phyloP scores from a whole-genome alignment of 2,797 vertebrate genomes.

The Simalia tracyae region DNA sequence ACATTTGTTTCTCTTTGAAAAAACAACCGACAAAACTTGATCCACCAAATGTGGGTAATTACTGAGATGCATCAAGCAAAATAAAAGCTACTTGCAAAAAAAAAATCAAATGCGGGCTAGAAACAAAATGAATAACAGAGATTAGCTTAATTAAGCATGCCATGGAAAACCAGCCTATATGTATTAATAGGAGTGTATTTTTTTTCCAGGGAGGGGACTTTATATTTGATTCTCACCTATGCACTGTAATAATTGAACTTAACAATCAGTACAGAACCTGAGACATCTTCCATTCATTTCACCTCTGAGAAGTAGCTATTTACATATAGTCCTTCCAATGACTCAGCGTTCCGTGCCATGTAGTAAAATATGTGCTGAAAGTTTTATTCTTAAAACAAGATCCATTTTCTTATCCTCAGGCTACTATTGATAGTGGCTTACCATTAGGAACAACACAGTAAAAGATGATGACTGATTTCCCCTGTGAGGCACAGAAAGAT shows the following conservation, averaged over 20 bases:
- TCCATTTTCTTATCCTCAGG: constrained; percentile 13
- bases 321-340: neutral
- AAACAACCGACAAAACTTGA: neutral
- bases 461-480: constrained; percentile 11
- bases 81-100: neutral
- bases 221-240: neutral
- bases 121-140: neutral
- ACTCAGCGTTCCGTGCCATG: constrained; percentile 4
- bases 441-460: constrained; percentile 19
- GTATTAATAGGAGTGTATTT: neutral
- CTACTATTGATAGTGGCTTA: constrained; percentile 10
- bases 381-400: constrained; percentile 12
- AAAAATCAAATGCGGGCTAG: neutral
- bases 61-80: neutral
- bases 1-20: constrained; percentile 1
- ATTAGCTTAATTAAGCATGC: neutral
- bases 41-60: neutral
- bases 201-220: neutral
- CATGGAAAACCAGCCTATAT: neutral
- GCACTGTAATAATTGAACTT: neutral
- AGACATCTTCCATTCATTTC: neutral
- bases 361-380: constrained; percentile 6
- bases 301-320: neutral
- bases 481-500: constrained; percentile 10
- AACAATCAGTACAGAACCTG: neutral